Percentiles rank a stretch among this genome's conserved stretches.
These are phyloP conservation scores for Megathymus violae DNA, from an alignment of 1,140 invertebrate species.

Conservation along the genomic window DNA sequence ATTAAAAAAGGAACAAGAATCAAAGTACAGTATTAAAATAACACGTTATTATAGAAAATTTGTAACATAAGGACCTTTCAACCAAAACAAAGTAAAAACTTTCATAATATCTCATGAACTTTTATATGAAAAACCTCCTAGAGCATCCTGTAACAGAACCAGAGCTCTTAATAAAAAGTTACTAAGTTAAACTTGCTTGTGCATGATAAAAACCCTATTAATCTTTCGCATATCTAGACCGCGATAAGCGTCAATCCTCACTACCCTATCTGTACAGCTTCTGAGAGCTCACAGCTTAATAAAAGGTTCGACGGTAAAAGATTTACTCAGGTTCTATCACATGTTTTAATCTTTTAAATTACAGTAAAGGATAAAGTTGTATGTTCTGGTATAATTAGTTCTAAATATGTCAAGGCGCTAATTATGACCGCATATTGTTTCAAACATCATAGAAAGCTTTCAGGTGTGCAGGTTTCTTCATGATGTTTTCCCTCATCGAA, in stretches of 20 bases:
- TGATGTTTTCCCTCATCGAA: too few relatives aligned
- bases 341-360: background rate
- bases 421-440: too few relatives aligned
- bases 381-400: too few relatives aligned
- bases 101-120: background rate
- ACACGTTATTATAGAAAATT: background rate
- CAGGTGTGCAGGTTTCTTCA: too few relatives aligned
- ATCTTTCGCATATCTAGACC: background rate
- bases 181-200: background rate
- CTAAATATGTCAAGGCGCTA: too few relatives aligned
- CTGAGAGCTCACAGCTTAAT: background rate
- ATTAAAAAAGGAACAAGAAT: background rate
- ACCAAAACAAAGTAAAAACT: background rate
- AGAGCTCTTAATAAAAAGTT: slow-evolving; percentile 5
- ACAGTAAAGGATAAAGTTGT: too few relatives aligned
- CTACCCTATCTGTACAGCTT: background rate
- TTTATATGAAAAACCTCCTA: slow-evolving; percentile 6
- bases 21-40: background rate
- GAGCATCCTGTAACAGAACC: background rate
- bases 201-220: slow-evolving; percentile 1
- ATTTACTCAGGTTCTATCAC: background rate
- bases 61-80: background rate
- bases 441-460: too few relatives aligned
- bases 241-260: background rate
- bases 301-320: background rate